These are phyloP conservation scores for Baryphthengus martii DNA, from an alignment of 2,113 vertebrate genomes.

Conservation along the genomic window DNA sequence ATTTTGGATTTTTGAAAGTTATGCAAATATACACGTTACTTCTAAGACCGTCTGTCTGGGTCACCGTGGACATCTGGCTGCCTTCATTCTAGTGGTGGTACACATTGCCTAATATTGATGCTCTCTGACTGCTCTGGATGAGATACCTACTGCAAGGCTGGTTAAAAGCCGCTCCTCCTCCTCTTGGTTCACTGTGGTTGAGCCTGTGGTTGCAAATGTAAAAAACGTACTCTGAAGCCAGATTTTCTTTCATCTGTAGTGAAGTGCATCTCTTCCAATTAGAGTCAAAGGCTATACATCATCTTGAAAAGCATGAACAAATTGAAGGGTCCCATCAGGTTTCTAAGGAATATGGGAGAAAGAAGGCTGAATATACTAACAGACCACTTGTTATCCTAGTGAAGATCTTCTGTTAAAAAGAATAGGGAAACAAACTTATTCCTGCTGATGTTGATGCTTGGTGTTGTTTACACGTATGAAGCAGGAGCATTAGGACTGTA, in stretches of 20 bases:
- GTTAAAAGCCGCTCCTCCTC: background rate
- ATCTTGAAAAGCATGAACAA: background rate
- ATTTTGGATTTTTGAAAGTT: background rate
- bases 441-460: background rate
- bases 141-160: background rate
- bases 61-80: accelerated
- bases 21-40: background rate
- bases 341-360: background rate
- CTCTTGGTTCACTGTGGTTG: background rate
- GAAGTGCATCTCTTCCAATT: background rate
- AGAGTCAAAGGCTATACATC: background rate
- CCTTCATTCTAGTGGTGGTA: background rate
- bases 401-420: background rate
- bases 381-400: background rate
- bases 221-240: background rate
- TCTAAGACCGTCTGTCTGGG: background rate
- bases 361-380: background rate
- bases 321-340: background rate
- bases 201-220: background rate
- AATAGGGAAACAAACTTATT: background rate
- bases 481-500: background rate
- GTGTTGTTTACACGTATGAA: background rate
- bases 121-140: background rate
- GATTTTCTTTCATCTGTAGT: background rate
- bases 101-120: accelerated